Evolutionary conservation across 2,797 vertebrate genomes (phyloP).

Genomic region (Tadarida brasiliensis): DNA sequence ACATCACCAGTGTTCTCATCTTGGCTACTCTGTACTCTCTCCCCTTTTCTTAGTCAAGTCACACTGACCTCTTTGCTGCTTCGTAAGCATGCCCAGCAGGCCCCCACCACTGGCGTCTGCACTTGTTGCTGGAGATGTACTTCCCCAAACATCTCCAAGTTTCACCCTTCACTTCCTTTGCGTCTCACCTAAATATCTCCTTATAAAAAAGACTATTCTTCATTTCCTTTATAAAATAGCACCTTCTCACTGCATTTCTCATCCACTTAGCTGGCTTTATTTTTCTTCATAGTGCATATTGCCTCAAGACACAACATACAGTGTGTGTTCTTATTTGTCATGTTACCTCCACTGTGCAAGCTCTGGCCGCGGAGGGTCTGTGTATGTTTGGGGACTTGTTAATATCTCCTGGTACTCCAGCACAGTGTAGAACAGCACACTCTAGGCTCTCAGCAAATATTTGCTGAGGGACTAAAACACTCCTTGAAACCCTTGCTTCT

Average conservation of each 20-base stretch:
- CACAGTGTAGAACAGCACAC: not conserved
- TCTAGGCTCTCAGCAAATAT: not conserved
- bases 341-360: not conserved
- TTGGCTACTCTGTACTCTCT: not conserved
- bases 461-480: not conserved
- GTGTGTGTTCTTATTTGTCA: not conserved
- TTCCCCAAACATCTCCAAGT: not conserved
- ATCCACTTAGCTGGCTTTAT: not conserved
- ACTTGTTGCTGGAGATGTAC: not conserved
- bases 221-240: not conserved
- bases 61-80: not conserved
- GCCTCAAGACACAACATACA: not conserved
- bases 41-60: not conserved
- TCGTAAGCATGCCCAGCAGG: not conserved
- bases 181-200: not conserved
- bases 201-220: not conserved
- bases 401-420: not conserved
- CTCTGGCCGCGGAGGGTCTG: not conserved
- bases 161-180: not conserved
- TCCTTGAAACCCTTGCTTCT: not conserved
- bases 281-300: not conserved
- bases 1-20: rapidly evolving
- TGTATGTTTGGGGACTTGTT: not conserved
- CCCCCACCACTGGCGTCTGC: not conserved
- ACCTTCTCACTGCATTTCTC: not conserved